Evolutionary conservation across 2,888 invertebrate genomes (phyloP), one percentile per base, ranked within the genome.

Genomic region (Drosophila tripunctata): DNA sequence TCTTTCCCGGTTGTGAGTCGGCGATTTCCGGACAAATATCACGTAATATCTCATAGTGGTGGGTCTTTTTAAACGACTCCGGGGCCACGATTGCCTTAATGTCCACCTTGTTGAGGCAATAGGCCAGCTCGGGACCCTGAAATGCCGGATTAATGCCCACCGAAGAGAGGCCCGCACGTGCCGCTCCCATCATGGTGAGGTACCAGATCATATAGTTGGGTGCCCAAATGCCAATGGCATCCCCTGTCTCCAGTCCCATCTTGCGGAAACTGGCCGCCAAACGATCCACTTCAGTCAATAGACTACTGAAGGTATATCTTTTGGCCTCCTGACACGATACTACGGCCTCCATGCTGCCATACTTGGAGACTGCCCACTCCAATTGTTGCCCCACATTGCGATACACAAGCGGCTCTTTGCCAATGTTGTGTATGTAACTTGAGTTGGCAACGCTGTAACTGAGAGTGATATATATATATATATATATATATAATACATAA

Each of bases 141-240:
- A 95, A 96, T 0, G 93, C 93, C 0, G 97, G 95, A 90, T 98
- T 97, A 24, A 97, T 93, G 57, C 94, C 94, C 7, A 96, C 96
- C 92, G 95, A 90, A 22, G 95, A 92, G 1, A 96, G 90, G 0
- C 97, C 97, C 1, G 94, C 93, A 68, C 96, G 93, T 0, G 95
- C 93, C 1, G 94, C 93, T 0, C 95, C 96, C 88, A 95, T 91
- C 89, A 95, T 94, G 0, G 94, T 92, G 0, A 96, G 78, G 63
- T 95, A 93, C 97, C 97, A 98, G 87, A 96, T 95, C 40, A 93
- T 89, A 30, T 93, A 92, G 90, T 96, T 97, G 0, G 96, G 96
- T 0, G 95, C 94, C 95, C 96, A 96, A 17, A 97, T 92, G 0
- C 95, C 97, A 2, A 98, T 87, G 6, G 95, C 91, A 86, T 97